phyloP scores from a whole-genome alignment of 2,113 vertebrate species.

The Ahaetulla prasina region DNA sequence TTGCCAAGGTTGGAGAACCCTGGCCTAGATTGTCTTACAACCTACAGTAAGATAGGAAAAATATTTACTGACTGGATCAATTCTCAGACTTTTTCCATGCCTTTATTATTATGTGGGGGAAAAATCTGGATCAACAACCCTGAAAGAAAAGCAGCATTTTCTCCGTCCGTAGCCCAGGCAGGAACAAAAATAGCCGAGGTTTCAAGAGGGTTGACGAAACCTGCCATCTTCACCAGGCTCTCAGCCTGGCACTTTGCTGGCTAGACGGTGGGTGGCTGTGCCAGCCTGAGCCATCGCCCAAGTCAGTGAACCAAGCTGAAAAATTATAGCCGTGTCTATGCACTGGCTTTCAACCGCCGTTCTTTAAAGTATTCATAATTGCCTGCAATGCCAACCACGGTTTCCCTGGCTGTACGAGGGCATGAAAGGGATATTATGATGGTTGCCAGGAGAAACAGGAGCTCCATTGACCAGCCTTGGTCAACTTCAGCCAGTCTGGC shows the following conservation, averaged over 20 bases:
- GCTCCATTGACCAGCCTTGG: background rate
- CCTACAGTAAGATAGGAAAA: background rate
- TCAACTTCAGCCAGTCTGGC: background rate
- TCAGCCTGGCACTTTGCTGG: background rate
- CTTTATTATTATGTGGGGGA: background rate
- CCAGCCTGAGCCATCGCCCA: background rate
- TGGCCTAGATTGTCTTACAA: background rate
- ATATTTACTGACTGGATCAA: background rate
- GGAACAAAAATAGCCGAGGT: background rate
- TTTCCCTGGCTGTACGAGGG: background rate
- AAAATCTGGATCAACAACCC: background rate
- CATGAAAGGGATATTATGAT: background rate
- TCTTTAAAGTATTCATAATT: background rate
- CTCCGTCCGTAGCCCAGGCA: background rate
- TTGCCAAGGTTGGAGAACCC: too few relatives aligned
- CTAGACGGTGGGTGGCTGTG: background rate
- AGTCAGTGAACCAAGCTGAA: background rate
- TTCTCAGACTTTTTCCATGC: background rate
- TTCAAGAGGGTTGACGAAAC: background rate
- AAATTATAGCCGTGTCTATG: background rate
- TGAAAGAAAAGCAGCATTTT: background rate
- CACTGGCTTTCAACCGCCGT: background rate
- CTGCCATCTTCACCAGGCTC: background rate
- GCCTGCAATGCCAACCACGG: background rate
- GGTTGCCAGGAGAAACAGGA: background rate